These are phyloP conservation scores for Taphrorychus bicolor DNA, from an alignment of 2,888 invertebrate genomes.

Conservation along the genomic window DNA sequence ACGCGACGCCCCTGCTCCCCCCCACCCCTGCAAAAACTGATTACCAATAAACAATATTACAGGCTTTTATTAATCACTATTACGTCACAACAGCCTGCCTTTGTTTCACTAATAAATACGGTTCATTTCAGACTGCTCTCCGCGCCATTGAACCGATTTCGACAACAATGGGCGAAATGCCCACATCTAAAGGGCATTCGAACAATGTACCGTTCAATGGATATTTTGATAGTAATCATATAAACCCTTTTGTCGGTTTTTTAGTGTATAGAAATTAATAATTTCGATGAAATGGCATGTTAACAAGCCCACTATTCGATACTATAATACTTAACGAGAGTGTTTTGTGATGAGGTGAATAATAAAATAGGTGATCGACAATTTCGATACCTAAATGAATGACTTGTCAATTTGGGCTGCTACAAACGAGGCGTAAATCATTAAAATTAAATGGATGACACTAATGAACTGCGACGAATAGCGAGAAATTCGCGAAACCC, in stretches of 20 bases:
- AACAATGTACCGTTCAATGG: not conserved
- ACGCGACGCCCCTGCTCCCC: not conserved
- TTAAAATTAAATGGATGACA: no score
- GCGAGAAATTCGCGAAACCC: no score
- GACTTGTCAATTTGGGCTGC: not conserved
- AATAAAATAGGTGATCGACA: no score
- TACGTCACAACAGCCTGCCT: constrained; percentile 6
- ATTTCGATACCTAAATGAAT: not conserved
- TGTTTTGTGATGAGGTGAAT: no score
- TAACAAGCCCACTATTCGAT: not conserved
- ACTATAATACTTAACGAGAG: no score
- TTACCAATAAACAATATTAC: not conserved
- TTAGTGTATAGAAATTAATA: not conserved
- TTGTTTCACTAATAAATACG: not conserved
- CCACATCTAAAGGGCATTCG: no score
- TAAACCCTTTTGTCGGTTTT: not conserved
- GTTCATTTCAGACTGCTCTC: not conserved
- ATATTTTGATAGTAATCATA: not conserved
- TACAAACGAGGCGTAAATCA: no score
- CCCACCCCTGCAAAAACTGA: not conserved
- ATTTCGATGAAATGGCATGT: not conserved
- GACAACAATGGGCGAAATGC: not conserved
- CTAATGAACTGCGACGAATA: no score
- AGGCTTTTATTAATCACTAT: constrained; percentile 6
- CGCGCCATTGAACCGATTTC: not conserved